Base-by-base conservation (phyloP, 1,140 invertebrate genomes). In the Drosophila novamexicana region DNA sequence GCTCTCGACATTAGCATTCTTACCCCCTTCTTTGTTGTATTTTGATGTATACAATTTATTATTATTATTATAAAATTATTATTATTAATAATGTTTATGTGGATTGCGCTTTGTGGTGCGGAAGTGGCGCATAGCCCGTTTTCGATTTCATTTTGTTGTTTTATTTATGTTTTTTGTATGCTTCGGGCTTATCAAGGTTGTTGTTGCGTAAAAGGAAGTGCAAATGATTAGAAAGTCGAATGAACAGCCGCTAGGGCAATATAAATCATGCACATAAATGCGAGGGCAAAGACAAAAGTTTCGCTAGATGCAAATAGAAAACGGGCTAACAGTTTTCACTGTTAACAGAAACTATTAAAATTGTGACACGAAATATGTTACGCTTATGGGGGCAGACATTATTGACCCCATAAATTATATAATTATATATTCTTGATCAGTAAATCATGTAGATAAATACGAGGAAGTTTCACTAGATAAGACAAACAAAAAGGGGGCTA, bases 121-220 rank as follows among this genome's bases (percentile, higher is more conserved):
- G 83, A 88, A 88, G 84, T 84, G 78, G 67, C 61, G 59, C 75
- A 71, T 62, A 77, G 74, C 66, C 65, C 58, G 64, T 77, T 76
- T 79, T 67, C 74, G 53, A 77, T 88, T 75, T 86, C 75, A 61
- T 73, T 84, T 85, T 72, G 61, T 32, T 42, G 9, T 4, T 50
- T 47, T 85, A 22, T 22, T 22, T 22, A 22, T n/a, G 12, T 5
- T 56, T 34, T 65, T 49, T 36, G 56, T 22, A 36, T 44, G 10
- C 40, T 59, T 58, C 64, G 54, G 58, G 54, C 62, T 78, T 83
- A 88, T 88, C 80, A 89, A 89, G 83, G 83, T 89, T 88, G 77
- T 80, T 88, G 83, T 86, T 86, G 83, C 83, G 84, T 88, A 86
- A 86, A 86, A 83, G 83, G 83, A 86, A 86, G 83, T 86, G 83